Base-by-base conservation (phyloP, 2,888 invertebrate genomes). In the Harpalus rubripes region DNA sequence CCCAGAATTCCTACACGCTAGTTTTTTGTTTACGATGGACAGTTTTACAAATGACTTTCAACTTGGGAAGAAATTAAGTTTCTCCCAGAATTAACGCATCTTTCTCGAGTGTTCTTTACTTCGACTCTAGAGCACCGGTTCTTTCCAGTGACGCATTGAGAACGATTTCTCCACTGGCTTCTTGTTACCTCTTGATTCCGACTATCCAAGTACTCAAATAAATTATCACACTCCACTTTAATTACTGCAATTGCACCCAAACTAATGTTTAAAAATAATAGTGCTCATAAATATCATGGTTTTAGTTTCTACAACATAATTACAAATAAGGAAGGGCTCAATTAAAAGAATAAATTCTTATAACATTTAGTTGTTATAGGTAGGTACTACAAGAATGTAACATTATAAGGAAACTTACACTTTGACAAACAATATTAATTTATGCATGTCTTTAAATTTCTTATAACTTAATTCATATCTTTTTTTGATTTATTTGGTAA, bases 11-110 rank as follows among this genome's bases (percentile, higher is more conserved):
- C 84, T 18, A 58, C 81, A 61, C 76, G 76, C 78, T 78, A 84
- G 78, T 84, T 84, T 84, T 84, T 84, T 84, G 84, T 84, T 84
- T 84, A 84, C 84, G 84, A 78, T 84, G 78, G 84, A 84, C 84
- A 84, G 84, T 84, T 84, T 84, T 84, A 84, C 84, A 84, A 84
- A 84, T 84, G 84, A 84, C 84, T 84, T 84, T 84, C 84, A 78
- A 84, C 84, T 84, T 78, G 76, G 65, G 78, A 74, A 84, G 76
- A 84, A 84, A 84, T 84, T 84, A 84, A 84, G 84, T 84, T 84
- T 84, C 84, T 84, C 65, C 63, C 41, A 78, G 84, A 84, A 84
- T 84, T 84, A 84, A 84, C 78, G 84, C 76, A 84, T 84, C 81
- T 81, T 68, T 52, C 39, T 56, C n/a, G 10, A 44, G 44, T 74